Base-by-base conservation (phyloP, 2,113 vertebrate species). In the Origma solitaria region DNA sequence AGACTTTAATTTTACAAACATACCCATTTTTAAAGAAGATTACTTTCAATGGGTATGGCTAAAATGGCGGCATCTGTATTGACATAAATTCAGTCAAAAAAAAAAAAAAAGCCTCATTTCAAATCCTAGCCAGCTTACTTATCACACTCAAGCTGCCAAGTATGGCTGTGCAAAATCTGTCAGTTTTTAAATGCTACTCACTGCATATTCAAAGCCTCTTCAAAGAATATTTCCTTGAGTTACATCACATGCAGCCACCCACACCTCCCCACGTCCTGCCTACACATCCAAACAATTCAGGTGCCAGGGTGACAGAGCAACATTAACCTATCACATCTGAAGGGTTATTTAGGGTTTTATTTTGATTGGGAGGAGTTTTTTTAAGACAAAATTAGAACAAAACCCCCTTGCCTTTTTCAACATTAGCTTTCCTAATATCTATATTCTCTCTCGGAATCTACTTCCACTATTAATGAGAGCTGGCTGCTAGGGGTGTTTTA, bases 181-280 rank as follows among this genome's bases (percentile, higher is more conserved):
- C 87, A 85, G 44, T 40, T 70, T 90, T 90, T 51, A 91, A 92
- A 68, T 85, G 58, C 27, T 71, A 21, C 28, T 49, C 50, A 15
- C 62, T 92, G 47, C 45, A 84, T 88, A 94, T 79, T 90, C 80
- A 96, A 84, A 88, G n/a, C 45, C 27, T 77, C 54, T 58, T 65
- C 58, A 90, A 50, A 69, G 88, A 82, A 57, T 49, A 66, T 85
- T 94, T 87, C 37, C 37, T 95, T 38, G 44, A 14, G 58, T 76
- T 88, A 44, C 42, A 82, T 69, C 81, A 73, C 64, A 64, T 1
- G 5, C 20, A 88, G 27, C 51, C 50, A 40, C 72, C 33, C 42
- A 51, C 53, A 0, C 1, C 24, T 40, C 25, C 28, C 25, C 44
- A 45, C 2, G 6, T 64, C 40, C 82, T 83, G n/a, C 86, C 62